Evolutionary conservation across 2,888 invertebrate genomes (phyloP), one percentile per base, ranked within the genome.

Genomic region (Oligia strigilis): DNA sequence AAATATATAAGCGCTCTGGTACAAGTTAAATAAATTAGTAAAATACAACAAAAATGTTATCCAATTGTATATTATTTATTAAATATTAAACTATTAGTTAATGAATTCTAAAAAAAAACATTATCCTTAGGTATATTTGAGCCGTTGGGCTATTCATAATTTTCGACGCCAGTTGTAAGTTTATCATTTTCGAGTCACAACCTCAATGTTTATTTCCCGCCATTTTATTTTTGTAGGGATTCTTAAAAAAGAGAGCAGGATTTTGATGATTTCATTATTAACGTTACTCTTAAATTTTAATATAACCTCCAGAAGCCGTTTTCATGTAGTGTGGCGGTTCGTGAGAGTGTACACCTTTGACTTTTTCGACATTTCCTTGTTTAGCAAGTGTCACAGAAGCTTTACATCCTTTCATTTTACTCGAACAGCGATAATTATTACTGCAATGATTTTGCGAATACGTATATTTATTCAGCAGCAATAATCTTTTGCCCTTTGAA

Each of bases 381-480:
- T 52, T 78, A 23, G 60, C 52, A 23, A 78, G 29, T 36, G 5
- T 78, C 36, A 80, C 78, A 2, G 43, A n/a, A n/a, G 62, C 72
- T 64, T 46, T 71, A 43, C 78, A 78, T 71, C 78, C 78, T 43
- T 23, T 64, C 6, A 62, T 29, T 29, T 29, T 29, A 29, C 29
- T 29, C 49, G 76, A 76, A 62, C 76, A 76, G 14, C 65, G 76
- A 43, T 55, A 77, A 46, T 17, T 46, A 36, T 36, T 36, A 19
- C 17, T 77, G 0, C 29, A 36, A 46, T n/a, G n/a, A n/a, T 77
- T 58, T 78, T 66, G 77, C 9, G 46, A 77, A 40, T 67, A 77
- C 17, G 66, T 60, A 19, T 64, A 77, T 19, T 66, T 17, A 29
- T 55, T 55, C 17, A 77, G 29, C 55, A 77, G 55, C 17, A 76